phyloP scores from a whole-genome alignment of 2,888 invertebrate species.

The Agonopterix alstromeriana region DNA sequence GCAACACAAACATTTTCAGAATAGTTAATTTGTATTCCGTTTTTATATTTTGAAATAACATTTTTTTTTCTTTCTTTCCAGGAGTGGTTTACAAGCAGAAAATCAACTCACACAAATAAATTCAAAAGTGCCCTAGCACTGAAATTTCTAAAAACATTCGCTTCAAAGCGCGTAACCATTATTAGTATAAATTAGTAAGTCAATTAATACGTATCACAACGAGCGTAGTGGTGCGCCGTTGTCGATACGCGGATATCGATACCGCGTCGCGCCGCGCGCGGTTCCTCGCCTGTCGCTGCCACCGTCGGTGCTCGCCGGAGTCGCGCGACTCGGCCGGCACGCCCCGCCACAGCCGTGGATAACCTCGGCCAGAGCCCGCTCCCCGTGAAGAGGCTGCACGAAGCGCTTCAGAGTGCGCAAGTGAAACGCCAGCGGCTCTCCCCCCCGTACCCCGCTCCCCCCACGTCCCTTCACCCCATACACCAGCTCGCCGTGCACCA shows the following conservation, averaged over 20 bases:
- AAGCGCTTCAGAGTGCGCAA: conserved; percentile 77
- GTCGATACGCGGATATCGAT: conserved; percentile 48
- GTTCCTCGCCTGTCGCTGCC: conserved; percentile 58
- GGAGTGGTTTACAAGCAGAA: conserved; percentile 53
- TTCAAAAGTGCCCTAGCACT: conserved; percentile 53
- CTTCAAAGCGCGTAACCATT: conserved; percentile 27
- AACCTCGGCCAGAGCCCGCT: conserved; percentile 75
- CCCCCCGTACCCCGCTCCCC: conserved; percentile 75
- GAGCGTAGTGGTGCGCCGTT: conserved; percentile 43
- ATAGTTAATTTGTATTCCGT: too few relatives aligned
- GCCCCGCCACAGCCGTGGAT: conserved; percentile 75
- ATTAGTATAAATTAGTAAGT: conserved; percentile 34
- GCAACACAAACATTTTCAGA: not conserved
- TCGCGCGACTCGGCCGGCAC: conserved; percentile 73
- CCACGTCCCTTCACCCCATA: conserved; percentile 59
- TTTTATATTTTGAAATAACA: not conserved
- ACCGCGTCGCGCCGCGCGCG: conserved; percentile 62
- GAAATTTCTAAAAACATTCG: conserved; percentile 38
- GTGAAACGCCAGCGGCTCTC: conserved; percentile 79
- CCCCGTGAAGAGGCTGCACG: conserved; percentile 78
- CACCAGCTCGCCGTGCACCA: conserved; percentile 69
- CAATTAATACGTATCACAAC: conserved; percentile 40
- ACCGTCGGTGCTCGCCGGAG: conserved; percentile 73
- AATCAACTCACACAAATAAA: conserved; percentile 36
- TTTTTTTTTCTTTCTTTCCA: conserved; percentile 44